Evolutionary conservation across 2,797 vertebrate genomes (phyloP), one percentile per base, ranked within the genome.

Genomic region (Diceros bicornis): DNA sequence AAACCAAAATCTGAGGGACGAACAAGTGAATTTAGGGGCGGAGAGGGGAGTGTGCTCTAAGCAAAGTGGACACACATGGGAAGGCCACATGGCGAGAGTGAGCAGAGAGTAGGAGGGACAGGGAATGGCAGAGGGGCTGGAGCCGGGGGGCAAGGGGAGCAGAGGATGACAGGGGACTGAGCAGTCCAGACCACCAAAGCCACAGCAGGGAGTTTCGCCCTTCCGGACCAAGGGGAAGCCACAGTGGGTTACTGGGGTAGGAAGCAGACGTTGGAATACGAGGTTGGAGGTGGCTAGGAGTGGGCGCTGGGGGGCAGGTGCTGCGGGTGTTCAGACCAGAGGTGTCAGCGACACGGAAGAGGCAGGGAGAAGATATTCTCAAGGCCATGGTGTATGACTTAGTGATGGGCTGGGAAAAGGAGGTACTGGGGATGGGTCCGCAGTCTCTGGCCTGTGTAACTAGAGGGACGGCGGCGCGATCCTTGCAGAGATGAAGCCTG

Each of bases 191-290:
- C 55, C 27, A 87, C 61, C 62, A n/a, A 61, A 62, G 27, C 29
- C 79, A 27, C 2, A 7, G 68, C 68, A 61, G 72, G 75, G 20
- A 32, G 32, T 13, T 61, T 7, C 37, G 12, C 41, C 62, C n/a
- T 64, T 34, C 8, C 17, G 41, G 64, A 27, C 62, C 59, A 29
- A 1, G 1, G 12, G 32, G 87, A 86, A 57, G 92, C 71, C 90
- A 37, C 2, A 0, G 0, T 0, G 17, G 7, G n/a, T 27, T 61
- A 23, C 68, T 72, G 64, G 59, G 66, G 68, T 0, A 29, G 37
- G 57, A 27, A 23, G 6, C 0, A 0, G 25, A 32, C 0, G 2
- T 1, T 72, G 57, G 37, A 29, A 4, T 21, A 27, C 50, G 79
- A 57, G 82, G n/a, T 0, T 72, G 81, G 47, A n/a, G 17, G 37